A percentile compares a stretch with the other conserved stretches of the same genome.
Conservation (phyloP, 1,140 invertebrate genomes). For the Pentalonia nigronervosa region DNA sequence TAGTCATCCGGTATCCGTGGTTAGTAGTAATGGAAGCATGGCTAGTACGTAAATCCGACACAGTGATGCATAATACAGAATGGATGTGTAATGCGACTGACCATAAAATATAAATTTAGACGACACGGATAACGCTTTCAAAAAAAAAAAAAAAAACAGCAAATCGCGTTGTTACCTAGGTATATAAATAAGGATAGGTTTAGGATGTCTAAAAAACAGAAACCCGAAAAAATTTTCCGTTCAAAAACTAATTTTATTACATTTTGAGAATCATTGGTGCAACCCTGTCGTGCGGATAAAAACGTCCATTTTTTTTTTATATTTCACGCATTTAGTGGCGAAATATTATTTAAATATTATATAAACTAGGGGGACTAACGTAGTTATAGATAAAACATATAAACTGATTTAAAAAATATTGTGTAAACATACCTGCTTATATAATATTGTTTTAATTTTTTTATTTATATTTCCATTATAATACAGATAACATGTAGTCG, state of each 20-base stretch:
- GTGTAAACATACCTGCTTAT: too few relatives aligned
- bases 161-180: background rate
- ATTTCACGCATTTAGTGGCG: background rate
- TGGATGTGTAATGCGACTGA: background rate
- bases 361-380: background rate
- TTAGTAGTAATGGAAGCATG: background rate
- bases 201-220: background rate
- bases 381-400: background rate
- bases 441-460: background rate
- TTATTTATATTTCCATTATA: background rate
- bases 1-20: background rate
- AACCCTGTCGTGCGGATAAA: background rate
- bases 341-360: background rate
- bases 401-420: background rate
- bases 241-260: background rate
- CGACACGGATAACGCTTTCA: too few relatives aligned
- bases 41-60: background rate
- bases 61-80: background rate
- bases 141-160: background rate
- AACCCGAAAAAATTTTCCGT: background rate
- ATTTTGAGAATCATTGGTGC: background rate
- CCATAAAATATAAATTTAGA: background rate
- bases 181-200: background rate
- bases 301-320: background rate
- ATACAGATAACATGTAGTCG: background rate